A percentile compares a stretch with the other conserved stretches of the same genome.
Conservation (phyloP, 1,140 invertebrate genomes). For the Drosophila rhopaloa region DNA sequence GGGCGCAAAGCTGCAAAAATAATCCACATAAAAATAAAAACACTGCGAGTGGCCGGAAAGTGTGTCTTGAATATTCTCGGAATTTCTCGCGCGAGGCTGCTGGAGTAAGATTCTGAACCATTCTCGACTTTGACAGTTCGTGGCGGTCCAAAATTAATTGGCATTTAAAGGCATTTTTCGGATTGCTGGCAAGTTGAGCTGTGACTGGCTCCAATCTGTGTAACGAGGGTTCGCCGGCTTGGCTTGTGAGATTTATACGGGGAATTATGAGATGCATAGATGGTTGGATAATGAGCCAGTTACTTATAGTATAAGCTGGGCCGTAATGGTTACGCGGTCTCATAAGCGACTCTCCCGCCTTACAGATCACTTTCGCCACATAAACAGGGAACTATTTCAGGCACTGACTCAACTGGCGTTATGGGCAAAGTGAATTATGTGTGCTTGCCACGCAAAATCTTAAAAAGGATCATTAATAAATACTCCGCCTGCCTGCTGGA, state of each 20-base stretch:
- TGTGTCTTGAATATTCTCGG: slow-evolving; percentile 56
- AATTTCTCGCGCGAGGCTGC: slow-evolving; percentile 32
- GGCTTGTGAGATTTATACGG: slow-evolving; percentile 8
- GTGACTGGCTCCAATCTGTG: slow-evolving; percentile 27
- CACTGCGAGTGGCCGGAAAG: slow-evolving; percentile 21
- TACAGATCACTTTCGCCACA: slow-evolving; percentile 21
- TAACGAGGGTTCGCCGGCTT: slow-evolving; percentile 31
- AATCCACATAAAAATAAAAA: slow-evolving; percentile 38
- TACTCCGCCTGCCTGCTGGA: slow-evolving; percentile 51
- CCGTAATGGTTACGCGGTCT: not conserved
- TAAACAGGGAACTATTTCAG: slow-evolving; percentile 7
- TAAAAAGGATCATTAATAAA: slow-evolving; percentile 78
- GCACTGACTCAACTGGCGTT: slow-evolving; percentile 28
- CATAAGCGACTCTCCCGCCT: not conserved
- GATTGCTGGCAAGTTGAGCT: slow-evolving; percentile 31
- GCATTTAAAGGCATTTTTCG: slow-evolving; percentile 70
- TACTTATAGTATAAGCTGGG: not conserved
- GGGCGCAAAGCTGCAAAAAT: slow-evolving; percentile 24
- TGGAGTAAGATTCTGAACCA: not conserved
- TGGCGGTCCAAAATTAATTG: slow-evolving; percentile 68
- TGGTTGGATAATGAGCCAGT: slow-evolving; percentile 10
- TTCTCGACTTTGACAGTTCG: slow-evolving; percentile 61
- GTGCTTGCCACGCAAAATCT: slow-evolving; percentile 56
- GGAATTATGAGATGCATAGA: slow-evolving; percentile 25
- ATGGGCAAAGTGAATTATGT: slow-evolving; percentile 67